A percentile compares a stretch with the other conserved stretches of the same genome.
These are phyloP conservation scores for Gobio occitaniae DNA, from an alignment of 2,797 vertebrate genomes.

Conservation along the genomic window DNA sequence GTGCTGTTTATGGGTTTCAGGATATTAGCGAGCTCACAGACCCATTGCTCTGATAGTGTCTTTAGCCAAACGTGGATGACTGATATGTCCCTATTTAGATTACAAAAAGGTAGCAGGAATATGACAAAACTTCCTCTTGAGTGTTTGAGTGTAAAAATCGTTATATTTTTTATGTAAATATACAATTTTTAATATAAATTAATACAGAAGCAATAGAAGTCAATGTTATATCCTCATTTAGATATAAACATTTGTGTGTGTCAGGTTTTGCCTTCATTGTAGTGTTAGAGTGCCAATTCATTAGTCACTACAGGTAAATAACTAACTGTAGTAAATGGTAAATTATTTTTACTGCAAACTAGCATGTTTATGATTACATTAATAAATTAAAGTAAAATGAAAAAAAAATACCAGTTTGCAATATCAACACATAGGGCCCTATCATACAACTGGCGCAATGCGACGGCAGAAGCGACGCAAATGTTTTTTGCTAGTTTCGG, in stretches of 20 bases:
- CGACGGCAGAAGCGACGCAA: too few species aligned
- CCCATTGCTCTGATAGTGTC: too few species aligned
- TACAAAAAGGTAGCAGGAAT: background rate
- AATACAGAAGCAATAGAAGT: background rate
- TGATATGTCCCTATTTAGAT: background rate
- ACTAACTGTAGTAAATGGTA: background rate
- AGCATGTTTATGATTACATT: background rate
- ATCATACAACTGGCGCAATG: too few species aligned
- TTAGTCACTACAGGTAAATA: background rate
- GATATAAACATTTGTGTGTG: background rate
- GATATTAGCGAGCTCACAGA: slow-evolving; percentile 3
- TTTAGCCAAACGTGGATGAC: background rate
- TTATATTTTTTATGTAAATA: background rate
- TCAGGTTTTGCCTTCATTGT: background rate
- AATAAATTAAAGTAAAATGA: background rate
- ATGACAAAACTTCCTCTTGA: background rate
- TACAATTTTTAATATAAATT: background rate
- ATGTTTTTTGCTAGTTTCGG: too few species aligned
- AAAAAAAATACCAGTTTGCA: background rate
- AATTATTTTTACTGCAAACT: background rate
- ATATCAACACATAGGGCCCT: background rate
- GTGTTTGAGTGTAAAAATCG: background rate
- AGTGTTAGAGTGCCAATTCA: background rate
- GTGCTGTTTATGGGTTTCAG: slow-evolving; percentile 10
- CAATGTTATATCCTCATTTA: background rate